Evolutionary conservation across 2,113 vertebrate genomes (phyloP).

Genomic region (Syrmaticus mikado): DNA sequence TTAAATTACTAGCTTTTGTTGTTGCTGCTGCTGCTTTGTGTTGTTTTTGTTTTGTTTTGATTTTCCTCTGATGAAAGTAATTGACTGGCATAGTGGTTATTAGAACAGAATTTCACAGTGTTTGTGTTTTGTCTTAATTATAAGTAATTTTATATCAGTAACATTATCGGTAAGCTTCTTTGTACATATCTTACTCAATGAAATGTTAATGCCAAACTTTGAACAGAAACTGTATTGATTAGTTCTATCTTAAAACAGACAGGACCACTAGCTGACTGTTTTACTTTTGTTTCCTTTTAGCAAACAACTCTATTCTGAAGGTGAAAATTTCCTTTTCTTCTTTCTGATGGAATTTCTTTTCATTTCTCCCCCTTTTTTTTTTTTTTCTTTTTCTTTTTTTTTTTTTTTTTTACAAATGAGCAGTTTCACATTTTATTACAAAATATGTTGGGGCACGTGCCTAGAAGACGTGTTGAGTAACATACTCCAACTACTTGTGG

Average conservation of each 20-base stretch:
- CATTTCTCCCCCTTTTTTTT: not conserved
- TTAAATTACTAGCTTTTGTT: not conserved
- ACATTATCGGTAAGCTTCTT: not conserved
- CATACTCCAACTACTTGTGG: not conserved
- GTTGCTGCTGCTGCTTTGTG: not conserved
- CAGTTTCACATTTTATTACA: conserved; percentile 7
- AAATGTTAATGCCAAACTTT: not conserved
- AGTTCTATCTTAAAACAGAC: not conserved
- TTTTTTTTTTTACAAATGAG: not conserved
- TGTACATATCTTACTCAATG: not conserved
- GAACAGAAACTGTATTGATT: not conserved
- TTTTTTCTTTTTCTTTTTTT: not conserved
- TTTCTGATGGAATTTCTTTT: not conserved
- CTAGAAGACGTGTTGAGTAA: not conserved
- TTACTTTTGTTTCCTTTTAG: not conserved
- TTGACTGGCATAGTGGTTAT: not conserved
- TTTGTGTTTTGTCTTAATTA: not conserved
- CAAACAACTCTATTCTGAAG: not conserved
- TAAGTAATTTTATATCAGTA: not conserved
- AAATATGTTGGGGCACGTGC: not conserved
- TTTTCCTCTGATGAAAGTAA: not conserved
- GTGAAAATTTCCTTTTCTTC: not conserved
- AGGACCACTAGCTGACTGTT: not conserved
- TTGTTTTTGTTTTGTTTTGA: not conserved
- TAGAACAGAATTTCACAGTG: not conserved